phyloP scores from a whole-genome alignment of 2,113 vertebrate genomes.

The Podiceps cristatus region DNA sequence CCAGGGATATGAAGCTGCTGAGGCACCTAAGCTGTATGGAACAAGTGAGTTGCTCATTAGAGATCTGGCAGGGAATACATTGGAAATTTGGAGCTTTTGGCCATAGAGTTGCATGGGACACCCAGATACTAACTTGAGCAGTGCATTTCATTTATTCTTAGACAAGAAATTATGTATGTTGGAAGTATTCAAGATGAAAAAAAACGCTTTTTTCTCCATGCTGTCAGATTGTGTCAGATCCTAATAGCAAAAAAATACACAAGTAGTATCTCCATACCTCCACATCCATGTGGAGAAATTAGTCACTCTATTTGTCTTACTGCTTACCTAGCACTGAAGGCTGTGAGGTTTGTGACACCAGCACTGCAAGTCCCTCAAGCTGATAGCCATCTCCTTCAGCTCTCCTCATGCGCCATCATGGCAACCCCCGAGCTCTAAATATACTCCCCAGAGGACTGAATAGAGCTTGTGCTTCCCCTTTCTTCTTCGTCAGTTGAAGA shows the following conservation, averaged over 20 bases:
- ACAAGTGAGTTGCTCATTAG: neutral
- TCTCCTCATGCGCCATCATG: neutral
- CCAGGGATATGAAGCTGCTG: neutral
- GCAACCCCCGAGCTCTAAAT: neutral
- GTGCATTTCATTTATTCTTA: neutral
- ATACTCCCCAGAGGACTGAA: neutral
- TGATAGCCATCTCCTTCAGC: neutral
- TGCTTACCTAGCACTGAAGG: neutral
- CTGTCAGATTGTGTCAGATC: neutral
- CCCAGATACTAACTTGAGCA: neutral
- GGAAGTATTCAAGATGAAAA: neutral
- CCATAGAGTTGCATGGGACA: neutral
- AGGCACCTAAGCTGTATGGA: neutral
- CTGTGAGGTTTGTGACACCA: neutral
- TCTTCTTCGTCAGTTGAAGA: neutral
- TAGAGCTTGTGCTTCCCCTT: neutral
- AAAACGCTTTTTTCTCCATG: neutral
- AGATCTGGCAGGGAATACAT: neutral
- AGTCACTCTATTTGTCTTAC: neutral
- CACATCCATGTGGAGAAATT: neutral
- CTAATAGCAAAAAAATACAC: neutral
- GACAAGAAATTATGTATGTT: neutral
- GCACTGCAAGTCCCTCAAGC: rapidly evolving
- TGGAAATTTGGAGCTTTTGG: neutral
- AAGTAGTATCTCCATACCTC: neutral